phyloP scores from a whole-genome alignment of 2,113 vertebrate genomes.

The Strigops habroptila region DNA sequence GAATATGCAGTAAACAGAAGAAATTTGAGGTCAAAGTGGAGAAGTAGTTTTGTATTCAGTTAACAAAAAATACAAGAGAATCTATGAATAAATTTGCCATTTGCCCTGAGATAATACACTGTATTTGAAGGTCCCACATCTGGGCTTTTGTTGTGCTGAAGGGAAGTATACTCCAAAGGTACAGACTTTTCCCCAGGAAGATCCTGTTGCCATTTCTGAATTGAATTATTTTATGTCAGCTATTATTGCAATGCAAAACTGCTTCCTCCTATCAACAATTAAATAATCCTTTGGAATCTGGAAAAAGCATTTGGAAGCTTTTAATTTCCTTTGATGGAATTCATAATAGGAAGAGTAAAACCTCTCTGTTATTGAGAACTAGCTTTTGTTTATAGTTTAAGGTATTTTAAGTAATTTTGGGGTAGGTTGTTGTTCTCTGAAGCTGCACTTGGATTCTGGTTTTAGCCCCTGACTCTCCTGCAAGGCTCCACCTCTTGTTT shows the following conservation, averaged over 20 bases:
- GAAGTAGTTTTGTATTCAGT: neutral
- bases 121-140: neutral
- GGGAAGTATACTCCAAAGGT: conserved; percentile 8
- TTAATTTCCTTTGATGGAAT: neutral
- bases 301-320: conserved; percentile 28
- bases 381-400: neutral
- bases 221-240: conserved; percentile 9
- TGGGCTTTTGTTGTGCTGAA: conserved; percentile 37
- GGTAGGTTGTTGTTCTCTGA: neutral
- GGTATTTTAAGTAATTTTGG: neutral
- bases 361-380: neutral
- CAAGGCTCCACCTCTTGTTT: neutral
- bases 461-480: neutral
- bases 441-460: neutral
- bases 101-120: neutral
- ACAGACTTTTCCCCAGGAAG: conserved; percentile 46
- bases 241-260: neutral
- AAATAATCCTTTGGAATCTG: conserved; percentile 10
- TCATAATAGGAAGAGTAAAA: neutral
- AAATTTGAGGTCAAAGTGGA: conserved; percentile 15
- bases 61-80: neutral
- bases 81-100: neutral
- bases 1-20: conserved; percentile 7
- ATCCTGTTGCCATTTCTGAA: conserved; percentile 45
- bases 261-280: neutral